A percentile compares a stretch with the other conserved stretches of the same genome.
These are phyloP conservation scores for Colistium nudipinnis DNA, from an alignment of 2,113 vertebrate genomes.

Conservation along the genomic window DNA sequence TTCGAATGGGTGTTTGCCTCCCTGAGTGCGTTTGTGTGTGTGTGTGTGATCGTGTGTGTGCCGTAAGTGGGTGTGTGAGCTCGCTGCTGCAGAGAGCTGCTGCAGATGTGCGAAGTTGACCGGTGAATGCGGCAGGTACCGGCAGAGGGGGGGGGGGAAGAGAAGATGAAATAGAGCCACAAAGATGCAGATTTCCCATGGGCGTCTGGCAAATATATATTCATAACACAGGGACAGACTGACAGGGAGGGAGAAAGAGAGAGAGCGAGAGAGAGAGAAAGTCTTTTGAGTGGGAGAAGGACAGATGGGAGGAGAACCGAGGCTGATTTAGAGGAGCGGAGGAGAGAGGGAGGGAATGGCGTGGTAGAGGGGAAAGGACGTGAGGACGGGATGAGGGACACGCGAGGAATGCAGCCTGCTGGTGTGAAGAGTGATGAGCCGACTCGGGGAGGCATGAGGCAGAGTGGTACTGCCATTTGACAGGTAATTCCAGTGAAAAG, in stretches of 20 bases:
- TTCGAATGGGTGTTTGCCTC: slow-evolving; percentile 40
- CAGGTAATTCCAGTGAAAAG: not conserved
- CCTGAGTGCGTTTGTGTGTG: slow-evolving; percentile 8
- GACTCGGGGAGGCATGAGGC: slow-evolving; percentile 4
- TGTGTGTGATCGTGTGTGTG: slow-evolving; percentile 20
- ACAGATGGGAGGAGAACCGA: slow-evolving; percentile 59
- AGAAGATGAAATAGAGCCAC: slow-evolving; percentile 29
- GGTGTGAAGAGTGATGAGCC: slow-evolving; percentile 27
- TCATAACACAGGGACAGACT: slow-evolving; percentile 41
- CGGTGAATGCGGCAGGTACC: slow-evolving; percentile 77
- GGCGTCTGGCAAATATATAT: slow-evolving; percentile 48
- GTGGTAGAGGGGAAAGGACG: slow-evolving; percentile 23
- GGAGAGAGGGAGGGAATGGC: slow-evolving; percentile 34
- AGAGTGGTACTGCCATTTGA: slow-evolving; percentile 22
- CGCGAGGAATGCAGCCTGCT: slow-evolving; percentile 32
- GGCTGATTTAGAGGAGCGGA: slow-evolving; percentile 47
- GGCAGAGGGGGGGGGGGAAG: slow-evolving; percentile 14
- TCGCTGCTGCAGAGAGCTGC: slow-evolving; percentile 74
- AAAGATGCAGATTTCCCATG: slow-evolving; percentile 40
- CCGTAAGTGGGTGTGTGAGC: slow-evolving; percentile 62
- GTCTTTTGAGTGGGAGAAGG: slow-evolving; percentile 32
- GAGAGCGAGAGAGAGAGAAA: slow-evolving; percentile 41
- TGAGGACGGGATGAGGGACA: slow-evolving; percentile 45
- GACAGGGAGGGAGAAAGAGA: slow-evolving; percentile 40
- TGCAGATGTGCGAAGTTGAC: slow-evolving; percentile 77